Evolutionary conservation across 2,797 vertebrate genomes (phyloP), one percentile per base, ranked within the genome.

Genomic region (Poeciliopsis paucimaculata): DNA sequence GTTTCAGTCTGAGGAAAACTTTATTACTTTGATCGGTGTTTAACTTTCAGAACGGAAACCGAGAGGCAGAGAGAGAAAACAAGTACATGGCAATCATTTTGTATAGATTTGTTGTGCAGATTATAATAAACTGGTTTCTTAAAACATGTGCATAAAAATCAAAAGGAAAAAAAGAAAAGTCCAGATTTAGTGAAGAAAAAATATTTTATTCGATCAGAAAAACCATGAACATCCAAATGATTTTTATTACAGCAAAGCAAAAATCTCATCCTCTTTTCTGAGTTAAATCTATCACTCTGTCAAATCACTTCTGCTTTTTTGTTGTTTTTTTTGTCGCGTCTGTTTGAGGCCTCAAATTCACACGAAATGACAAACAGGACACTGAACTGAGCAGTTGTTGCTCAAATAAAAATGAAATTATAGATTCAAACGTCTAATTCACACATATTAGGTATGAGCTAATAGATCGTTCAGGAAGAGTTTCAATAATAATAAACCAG

Each of bases 171-270:
- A 53, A 26, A 3, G 43, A 51, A 51, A 51, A 51, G 26, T 34
- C 26, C 41, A 23, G 77, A 10, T 45, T 68, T 75, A 79, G 75
- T 82, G 45, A 84, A 72, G 75, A 86, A 89, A 84, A 28, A 76
- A 0, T 73, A 79, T 88, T 81, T 76, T 60, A 86, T 80, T 86
- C 10, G 78, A 84, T 83, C 79, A 90, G 78, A 79, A 78, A 77
- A 72, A 60, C 49, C 73, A 86, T 36, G 12, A 68, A 60, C n/a
- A 86, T 60, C 72, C 76, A 87, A 84, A 43, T 41, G 23, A 76
- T 16, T 68, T 49, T 72, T 18, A 77, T 72, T 81, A 88, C 72
- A 85, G 66, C 82, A 36, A 85, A 88, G 55, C 75, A 73, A 75
- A 83, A 16, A 82, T 23, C 47, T 75, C 47, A 73, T 55, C 47